A percentile compares a stretch with the other conserved stretches of the same genome.
Conservation (phyloP, 2,888 invertebrate species). For the Smittia aterrima region DNA sequence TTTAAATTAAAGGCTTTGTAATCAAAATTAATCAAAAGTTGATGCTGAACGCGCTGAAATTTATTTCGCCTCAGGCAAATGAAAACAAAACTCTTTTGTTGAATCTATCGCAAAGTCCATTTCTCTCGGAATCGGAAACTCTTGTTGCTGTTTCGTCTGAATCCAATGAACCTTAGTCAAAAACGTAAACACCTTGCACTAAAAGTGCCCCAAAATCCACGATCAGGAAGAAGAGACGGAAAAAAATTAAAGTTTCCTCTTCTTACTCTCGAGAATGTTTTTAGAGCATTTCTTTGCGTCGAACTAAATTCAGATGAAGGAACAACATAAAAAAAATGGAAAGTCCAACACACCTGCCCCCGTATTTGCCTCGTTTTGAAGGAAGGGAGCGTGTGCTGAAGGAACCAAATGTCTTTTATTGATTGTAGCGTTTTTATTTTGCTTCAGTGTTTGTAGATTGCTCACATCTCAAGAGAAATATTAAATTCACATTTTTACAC, state of each 20-base stretch:
- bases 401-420: conserved; percentile 42
- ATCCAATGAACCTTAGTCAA: neutral
- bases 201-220: conserved; percentile 22
- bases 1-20: too few relatives aligned
- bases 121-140: too few relatives aligned
- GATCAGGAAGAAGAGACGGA: conserved; percentile 37
- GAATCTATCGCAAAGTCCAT: too few relatives aligned
- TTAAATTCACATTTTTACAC: conserved; percentile 16
- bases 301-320: conserved; percentile 32
- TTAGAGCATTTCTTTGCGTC: conserved; percentile 33
- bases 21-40: too few relatives aligned
- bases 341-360: conserved; percentile 40
- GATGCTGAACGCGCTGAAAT: too few relatives aligned
- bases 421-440: conserved; percentile 28
- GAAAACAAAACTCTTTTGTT: too few relatives aligned
- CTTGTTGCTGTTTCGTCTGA: neutral
- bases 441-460: conserved; percentile 16
- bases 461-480: neutral
- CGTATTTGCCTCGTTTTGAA: conserved; percentile 9
- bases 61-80: too few relatives aligned
- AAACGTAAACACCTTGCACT: conserved; percentile 24
- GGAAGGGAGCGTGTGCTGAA: conserved; percentile 40
- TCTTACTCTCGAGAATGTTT: conserved; percentile 8
- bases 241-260: neutral
- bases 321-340: conserved; percentile 28